Evolutionary conservation across 2,888 invertebrate species (phyloP).

Genomic region (Pyrrhosoma nymphula): DNA sequence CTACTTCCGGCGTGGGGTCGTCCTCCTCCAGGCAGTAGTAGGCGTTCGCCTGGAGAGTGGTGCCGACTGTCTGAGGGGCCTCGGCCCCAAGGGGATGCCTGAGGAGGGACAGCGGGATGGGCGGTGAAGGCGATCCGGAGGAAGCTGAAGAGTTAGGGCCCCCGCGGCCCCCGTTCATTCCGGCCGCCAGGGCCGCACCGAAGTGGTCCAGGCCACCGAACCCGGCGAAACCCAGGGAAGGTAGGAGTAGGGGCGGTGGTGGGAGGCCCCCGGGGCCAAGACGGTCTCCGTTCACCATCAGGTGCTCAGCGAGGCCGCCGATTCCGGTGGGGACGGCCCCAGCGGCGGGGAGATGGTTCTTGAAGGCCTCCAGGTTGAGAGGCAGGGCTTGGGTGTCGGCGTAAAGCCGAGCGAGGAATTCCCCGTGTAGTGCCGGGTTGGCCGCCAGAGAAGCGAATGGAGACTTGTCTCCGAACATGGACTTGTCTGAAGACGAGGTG

Average conservation of each 20-base stretch:
- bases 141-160: conserved; percentile 80
- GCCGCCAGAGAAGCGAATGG: conserved; percentile 81
- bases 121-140: conserved; percentile 72
- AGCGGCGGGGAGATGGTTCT: conserved; percentile 76
- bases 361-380: conserved; percentile 83
- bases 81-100: conserved; percentile 76
- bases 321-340: conserved; percentile 76
- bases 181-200: conserved; percentile 74
- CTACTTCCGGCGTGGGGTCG: conserved; percentile 83
- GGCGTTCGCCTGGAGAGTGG: neutral
- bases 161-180: conserved; percentile 76
- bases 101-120: conserved; percentile 69
- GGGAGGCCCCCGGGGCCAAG: conserved; percentile 73
- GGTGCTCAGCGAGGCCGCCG: conserved; percentile 78
- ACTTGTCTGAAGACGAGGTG: conserved; percentile 78
- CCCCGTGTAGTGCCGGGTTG: conserved; percentile 85
- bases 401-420: conserved; percentile 88
- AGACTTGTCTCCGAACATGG: conserved; percentile 78
- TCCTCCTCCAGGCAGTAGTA: conserved; percentile 84
- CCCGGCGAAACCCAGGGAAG: conserved; percentile 81
- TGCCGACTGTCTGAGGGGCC: conserved; percentile 76
- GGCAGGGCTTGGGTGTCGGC: conserved; percentile 81
- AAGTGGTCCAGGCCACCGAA: conserved; percentile 80
- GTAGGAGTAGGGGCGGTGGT: conserved; percentile 77
- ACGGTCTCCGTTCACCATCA: conserved; percentile 79